phyloP scores from a whole-genome alignment of 2,888 invertebrate genomes.

The Leptinotarsa tumamoca region DNA sequence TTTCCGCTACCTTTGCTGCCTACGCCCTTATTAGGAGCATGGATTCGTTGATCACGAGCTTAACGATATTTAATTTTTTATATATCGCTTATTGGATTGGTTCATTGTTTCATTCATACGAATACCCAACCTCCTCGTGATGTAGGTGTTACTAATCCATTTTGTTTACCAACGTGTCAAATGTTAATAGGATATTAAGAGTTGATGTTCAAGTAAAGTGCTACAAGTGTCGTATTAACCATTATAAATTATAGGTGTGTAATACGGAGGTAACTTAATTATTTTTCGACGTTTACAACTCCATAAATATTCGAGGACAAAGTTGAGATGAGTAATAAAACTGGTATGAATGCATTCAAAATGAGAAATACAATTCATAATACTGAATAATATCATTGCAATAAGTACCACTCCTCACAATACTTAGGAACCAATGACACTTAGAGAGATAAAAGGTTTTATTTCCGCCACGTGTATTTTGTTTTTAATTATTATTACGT shows the following conservation, averaged over 20 bases:
- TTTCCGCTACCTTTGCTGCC: slow-evolving; percentile 1
- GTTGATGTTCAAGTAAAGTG: slow-evolving; percentile 2
- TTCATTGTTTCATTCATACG: neutral
- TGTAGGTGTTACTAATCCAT: neutral
- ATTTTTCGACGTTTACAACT: slow-evolving; percentile 1
- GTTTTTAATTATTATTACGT: no score
- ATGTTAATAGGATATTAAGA: slow-evolving; percentile 6
- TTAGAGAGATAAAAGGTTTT: no score
- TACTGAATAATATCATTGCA: no score
- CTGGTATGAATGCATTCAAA: neutral
- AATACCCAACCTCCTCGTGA: neutral
- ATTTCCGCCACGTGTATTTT: no score
- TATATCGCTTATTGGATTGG: neutral
- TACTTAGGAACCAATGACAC: no score
- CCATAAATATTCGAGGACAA: neutral
- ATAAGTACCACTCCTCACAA: no score
- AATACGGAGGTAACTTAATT: neutral
- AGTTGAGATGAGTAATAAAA: neutral
- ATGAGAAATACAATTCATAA: neutral
- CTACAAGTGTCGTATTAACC: neutral
- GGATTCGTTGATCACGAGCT: neutral
- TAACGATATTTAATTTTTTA: neutral
- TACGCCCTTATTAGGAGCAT: neutral
- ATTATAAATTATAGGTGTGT: neutral
- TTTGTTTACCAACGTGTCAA: neutral